These are phyloP conservation scores for Apis dorsata DNA, from an alignment of 1,140 invertebrate species.

Conservation along the genomic window DNA sequence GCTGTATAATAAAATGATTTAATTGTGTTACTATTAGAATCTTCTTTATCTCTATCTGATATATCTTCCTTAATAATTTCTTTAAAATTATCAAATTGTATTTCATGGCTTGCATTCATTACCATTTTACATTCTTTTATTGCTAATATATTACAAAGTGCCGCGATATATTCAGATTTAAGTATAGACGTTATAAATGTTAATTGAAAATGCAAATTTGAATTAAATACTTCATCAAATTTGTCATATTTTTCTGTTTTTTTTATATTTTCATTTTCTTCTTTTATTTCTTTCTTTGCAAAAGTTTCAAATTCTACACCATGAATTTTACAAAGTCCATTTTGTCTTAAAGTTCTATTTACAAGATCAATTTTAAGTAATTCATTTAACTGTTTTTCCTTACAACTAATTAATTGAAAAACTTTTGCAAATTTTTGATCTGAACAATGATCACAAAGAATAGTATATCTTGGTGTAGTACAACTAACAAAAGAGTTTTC, in stretches of 20 bases:
- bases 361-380: slow-evolving; percentile 82
- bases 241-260: not conserved
- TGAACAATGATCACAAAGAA: slow-evolving; percentile 86
- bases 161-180: slow-evolving; percentile 84
- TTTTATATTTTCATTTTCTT: slow-evolving; percentile 72
- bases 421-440: slow-evolving; percentile 84
- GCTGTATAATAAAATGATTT: slow-evolving; percentile 20
- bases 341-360: slow-evolving; percentile 80
- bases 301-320: slow-evolving; percentile 82
- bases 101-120: slow-evolving; percentile 81
- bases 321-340: slow-evolving; percentile 71
- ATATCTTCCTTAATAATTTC: slow-evolving; percentile 19
- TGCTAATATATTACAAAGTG: slow-evolving; percentile 88
- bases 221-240: slow-evolving; percentile 49
- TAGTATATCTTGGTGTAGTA: slow-evolving; percentile 84
- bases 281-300: slow-evolving; percentile 32
- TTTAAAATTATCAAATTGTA: slow-evolving; percentile 50
- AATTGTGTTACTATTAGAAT: not conserved
- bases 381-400: slow-evolving; percentile 79
- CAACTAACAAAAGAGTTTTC: slow-evolving; percentile 75
- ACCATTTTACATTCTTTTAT: slow-evolving; percentile 84
- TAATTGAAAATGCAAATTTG: slow-evolving; percentile 50
- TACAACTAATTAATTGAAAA: slow-evolving; percentile 85
- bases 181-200: slow-evolving; percentile 83
- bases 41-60: slow-evolving; percentile 3